Conservation (phyloP, 1,140 invertebrate species). For the Micrasema minimum region DNA sequence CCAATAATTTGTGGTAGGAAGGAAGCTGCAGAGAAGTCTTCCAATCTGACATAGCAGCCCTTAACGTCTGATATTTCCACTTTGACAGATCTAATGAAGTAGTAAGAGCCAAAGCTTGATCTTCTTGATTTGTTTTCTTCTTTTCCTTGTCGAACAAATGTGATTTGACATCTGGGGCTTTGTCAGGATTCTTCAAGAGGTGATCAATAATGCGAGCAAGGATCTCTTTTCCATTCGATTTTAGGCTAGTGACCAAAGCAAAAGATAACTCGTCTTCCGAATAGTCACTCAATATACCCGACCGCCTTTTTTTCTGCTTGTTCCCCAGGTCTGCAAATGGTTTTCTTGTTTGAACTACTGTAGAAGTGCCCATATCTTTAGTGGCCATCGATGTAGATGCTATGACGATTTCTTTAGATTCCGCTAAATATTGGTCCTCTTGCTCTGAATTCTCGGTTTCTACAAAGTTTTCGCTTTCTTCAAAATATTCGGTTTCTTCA, state of each 20-base stretch:
- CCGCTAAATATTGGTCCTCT: slow-evolving; percentile 2
- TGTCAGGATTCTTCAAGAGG: slow-evolving; percentile 10
- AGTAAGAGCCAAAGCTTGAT: too few species aligned
- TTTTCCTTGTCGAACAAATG: neutral
- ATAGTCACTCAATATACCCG: slow-evolving; percentile 6
- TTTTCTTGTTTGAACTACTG: slow-evolving; percentile 6
- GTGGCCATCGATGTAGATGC: neutral
- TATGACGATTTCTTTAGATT: slow-evolving; percentile 4
- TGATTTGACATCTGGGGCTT: slow-evolving; percentile 10
- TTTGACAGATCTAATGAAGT: too few species aligned
- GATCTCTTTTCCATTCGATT: slow-evolving; percentile 11
- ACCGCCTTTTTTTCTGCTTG: slow-evolving; percentile 7
- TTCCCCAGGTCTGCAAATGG: slow-evolving; percentile 9
- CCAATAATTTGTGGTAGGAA: too few species aligned
- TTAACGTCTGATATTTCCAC: too few species aligned
- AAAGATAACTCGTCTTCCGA: slow-evolving; percentile 9
- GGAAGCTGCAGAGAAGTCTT: too few species aligned
- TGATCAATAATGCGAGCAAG: slow-evolving; percentile 1
- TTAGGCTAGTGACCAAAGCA: slow-evolving; percentile 8
- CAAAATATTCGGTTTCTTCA: neutral
- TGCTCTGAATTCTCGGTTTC: slow-evolving; percentile 5
- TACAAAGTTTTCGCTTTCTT: slow-evolving; percentile 2
- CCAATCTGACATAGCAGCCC: too few species aligned
- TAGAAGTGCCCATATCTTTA: slow-evolving; percentile 2
- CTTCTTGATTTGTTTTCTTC: too few species aligned